Evolutionary conservation across 1,140 invertebrate genomes (phyloP), one percentile per base, ranked within the genome.

Genomic region (Trichomalopsis sarcophagae): DNA sequence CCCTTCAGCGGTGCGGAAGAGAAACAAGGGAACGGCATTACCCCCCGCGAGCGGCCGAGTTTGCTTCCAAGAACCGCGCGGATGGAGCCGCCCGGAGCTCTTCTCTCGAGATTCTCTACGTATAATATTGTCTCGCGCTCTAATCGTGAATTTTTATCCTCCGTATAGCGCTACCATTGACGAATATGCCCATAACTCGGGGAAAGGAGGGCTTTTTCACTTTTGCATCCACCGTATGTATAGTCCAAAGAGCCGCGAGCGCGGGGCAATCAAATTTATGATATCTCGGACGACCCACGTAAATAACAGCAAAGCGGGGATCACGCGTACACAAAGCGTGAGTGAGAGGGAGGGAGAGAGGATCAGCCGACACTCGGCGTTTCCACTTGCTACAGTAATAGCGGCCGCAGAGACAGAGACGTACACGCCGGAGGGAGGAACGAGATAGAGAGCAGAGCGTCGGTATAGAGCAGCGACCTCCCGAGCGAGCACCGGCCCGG

Each of bases 21-120:
- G 92, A 91, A 92, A 93, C 91, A 92, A 91, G 91, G 89, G 91
- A 92, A 92, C 85, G 88, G 90, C 92, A 93, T 92, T 93, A 93
- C 87, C 88, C 87, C 85, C 87, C 88, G 87, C 86, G 86, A 88
- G 89, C 88, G 89, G 89, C 89, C 89, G 87, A 88, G 87, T 81
- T 86, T 88, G 81, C 86, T 90, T 84, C 50, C 88, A 88, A 89
- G 89, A 88, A 89, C 86, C 55, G 6, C 55, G 27, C n/a, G 55
- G 55, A 62, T 62, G 1, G 21, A 62, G 55, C 55, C 27, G 27
- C 55, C 17, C 14, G 55, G 17, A 62, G 55, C 55, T 62, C 55
- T 62, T 62, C 55, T 62, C 21, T 62, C 47, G 47, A 62, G 55
- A 62, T 62, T 62, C 21, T 50, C 14, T 17, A 50, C 10, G 0